These are phyloP conservation scores for Odontomachus brunneus DNA, from an alignment of 1,140 invertebrate genomes.

Conservation along the genomic window DNA sequence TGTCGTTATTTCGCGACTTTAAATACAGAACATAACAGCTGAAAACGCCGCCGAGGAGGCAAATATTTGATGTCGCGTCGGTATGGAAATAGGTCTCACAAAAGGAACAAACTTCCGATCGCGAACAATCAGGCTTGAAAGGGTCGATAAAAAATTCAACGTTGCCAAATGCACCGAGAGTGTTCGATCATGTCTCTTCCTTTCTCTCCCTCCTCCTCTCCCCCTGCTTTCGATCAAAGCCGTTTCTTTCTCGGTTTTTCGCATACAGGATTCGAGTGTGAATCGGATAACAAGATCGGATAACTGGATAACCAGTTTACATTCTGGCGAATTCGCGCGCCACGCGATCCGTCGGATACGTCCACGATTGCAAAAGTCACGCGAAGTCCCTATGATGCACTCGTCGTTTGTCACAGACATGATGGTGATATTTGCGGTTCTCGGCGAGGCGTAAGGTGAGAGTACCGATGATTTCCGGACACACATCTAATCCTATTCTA, in stretches of 20 bases:
- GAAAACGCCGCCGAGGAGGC: neutral
- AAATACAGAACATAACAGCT: neutral
- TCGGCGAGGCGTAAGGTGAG: no score
- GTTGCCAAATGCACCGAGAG: conserved; percentile 19
- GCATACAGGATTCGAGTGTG: neutral
- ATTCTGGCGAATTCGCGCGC: neutral
- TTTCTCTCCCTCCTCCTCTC: no score
- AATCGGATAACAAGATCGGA: conserved; percentile 23
- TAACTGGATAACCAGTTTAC: neutral
- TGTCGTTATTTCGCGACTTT: neutral
- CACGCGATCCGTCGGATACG: neutral
- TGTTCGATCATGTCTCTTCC: neutral
- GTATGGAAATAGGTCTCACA: neutral
- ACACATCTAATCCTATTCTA: no score
- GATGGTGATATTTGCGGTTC: no score
- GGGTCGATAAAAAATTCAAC: conserved; percentile 29
- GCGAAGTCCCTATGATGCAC: no score
- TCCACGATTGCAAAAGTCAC: no score
- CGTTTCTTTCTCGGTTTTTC: conserved; percentile 11
- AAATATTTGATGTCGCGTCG: neutral
- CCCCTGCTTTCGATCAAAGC: conserved; percentile 7
- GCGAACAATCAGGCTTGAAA: conserved; percentile 30
- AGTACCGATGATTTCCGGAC: no score
- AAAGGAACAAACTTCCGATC: neutral
- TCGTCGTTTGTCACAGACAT: no score